phyloP scores from a whole-genome alignment of 2,888 invertebrate genomes.

The Cryptocephalus moraei region DNA sequence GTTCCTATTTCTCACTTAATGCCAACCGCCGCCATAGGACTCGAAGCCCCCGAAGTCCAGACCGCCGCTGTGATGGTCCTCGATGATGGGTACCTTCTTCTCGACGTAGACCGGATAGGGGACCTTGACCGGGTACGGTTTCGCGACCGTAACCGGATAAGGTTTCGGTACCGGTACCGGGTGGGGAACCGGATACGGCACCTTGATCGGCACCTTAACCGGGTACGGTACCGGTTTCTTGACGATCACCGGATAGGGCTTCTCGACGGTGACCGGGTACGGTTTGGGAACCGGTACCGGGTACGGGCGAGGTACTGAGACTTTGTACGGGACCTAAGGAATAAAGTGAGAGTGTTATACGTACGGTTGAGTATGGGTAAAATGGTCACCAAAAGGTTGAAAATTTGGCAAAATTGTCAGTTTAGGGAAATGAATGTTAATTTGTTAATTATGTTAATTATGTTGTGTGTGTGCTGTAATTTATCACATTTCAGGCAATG shows the following conservation, averaged over 20 bases:
- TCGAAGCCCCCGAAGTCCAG: constrained; percentile 10
- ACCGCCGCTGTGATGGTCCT: constrained; percentile 20
- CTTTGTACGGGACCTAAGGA: constrained; percentile 23
- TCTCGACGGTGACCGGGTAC: constrained; percentile 46
- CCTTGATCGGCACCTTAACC: constrained; percentile 42
- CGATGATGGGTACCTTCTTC: constrained; percentile 39
- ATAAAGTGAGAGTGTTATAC: neutral
- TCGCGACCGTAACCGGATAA: constrained; percentile 45
- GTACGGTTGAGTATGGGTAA: too few species aligned
- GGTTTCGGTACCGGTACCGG: constrained; percentile 36
- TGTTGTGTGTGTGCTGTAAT: too few species aligned
- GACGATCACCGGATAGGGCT: constrained; percentile 49
- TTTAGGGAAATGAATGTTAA: too few species aligned
- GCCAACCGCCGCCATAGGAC: constrained; percentile 1
- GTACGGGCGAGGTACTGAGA: constrained; percentile 34
- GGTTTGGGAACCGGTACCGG: constrained; percentile 31
- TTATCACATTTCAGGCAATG: too few species aligned
- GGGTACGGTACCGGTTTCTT: constrained; percentile 39
- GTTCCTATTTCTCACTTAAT: too few species aligned
- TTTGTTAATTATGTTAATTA: too few species aligned
- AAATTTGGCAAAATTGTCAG: too few species aligned
- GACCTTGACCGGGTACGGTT: constrained; percentile 46
- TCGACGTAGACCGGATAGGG: constrained; percentile 51
- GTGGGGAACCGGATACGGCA: constrained; percentile 45
- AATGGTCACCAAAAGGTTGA: too few species aligned